Conservation (phyloP, 2,113 vertebrate genomes). For the Hippocampus abdominalis region DNA sequence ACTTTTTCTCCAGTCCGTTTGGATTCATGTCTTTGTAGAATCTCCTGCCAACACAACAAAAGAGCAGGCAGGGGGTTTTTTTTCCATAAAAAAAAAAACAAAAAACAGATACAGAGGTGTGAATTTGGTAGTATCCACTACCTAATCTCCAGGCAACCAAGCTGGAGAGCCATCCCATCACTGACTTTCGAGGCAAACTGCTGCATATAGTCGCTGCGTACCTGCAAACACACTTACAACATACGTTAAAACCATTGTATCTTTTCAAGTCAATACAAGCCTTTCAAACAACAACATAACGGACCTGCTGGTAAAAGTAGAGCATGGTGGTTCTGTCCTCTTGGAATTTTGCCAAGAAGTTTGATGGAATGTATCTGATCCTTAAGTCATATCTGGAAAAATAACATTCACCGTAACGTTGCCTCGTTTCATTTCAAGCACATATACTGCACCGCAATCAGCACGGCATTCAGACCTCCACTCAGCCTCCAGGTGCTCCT, state of each 20-base stretch:
- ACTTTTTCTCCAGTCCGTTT: slow-evolving; percentile 89
- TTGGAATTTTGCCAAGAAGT: slow-evolving; percentile 81
- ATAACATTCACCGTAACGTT: neutral
- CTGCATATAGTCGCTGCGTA: slow-evolving; percentile 90
- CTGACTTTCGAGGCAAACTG: slow-evolving; percentile 86
- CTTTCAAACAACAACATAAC: neutral
- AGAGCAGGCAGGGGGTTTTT: neutral
- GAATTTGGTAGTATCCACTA: slow-evolving; percentile 10
- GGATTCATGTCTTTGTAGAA: slow-evolving; percentile 95
- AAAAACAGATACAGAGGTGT: neutral
- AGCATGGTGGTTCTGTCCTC: slow-evolving; percentile 87
- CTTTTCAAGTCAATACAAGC: neutral
- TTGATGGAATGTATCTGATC: slow-evolving; percentile 83
- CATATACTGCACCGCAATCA: neutral
- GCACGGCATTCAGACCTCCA: slow-evolving; percentile 79
- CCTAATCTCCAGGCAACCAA: slow-evolving; percentile 94
- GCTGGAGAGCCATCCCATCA: slow-evolving; percentile 90
- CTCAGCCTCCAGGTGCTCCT: slow-evolving; percentile 88
- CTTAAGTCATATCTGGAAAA: slow-evolving; percentile 84
- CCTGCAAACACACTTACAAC: slow-evolving; percentile 59
- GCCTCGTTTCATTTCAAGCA: neutral
- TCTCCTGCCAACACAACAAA: slow-evolving; percentile 69
- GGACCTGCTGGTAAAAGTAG: slow-evolving; percentile 93
- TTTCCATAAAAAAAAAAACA: neutral
- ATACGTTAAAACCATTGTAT: neutral